Conservation (phyloP, 2,797 vertebrate genomes). For the Simalia tracyae region DNA sequence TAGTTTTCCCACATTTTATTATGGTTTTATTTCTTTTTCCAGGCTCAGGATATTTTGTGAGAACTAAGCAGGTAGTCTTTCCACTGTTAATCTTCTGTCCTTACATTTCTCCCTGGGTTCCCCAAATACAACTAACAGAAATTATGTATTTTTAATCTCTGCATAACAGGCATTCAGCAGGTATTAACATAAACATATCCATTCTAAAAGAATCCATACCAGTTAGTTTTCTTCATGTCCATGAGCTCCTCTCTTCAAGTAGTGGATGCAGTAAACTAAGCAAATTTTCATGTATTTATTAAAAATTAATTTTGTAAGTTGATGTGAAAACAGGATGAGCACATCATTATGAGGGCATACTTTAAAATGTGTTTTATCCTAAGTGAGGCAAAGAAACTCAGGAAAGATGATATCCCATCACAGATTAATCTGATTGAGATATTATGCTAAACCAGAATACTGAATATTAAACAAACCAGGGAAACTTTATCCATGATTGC, state of each 20-base stretch:
- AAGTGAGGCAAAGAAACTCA: not conserved
- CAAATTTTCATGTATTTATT: not conserved
- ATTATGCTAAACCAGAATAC: not conserved
- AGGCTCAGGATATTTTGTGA: not conserved
- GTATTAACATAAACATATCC: not conserved
- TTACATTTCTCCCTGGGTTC: not conserved
- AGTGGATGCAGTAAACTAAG: not conserved
- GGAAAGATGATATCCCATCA: not conserved
- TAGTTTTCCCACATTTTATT: not conserved
- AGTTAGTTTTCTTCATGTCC: not conserved
- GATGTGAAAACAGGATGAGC: not conserved
- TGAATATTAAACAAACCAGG: not conserved
- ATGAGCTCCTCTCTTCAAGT: not conserved
- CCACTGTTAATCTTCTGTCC: not conserved
- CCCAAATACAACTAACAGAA: not conserved
- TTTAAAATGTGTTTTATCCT: no score
- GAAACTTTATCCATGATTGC: not conserved
- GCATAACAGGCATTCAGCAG: not conserved
- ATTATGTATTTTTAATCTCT: not conserved
- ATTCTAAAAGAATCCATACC: not conserved
- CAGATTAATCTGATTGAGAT: not conserved
- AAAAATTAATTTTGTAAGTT: not conserved
- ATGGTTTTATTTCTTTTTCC: not conserved
- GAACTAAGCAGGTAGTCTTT: not conserved
- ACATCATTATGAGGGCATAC: not conserved